Evolutionary conservation across 2,797 vertebrate genomes (phyloP), one percentile per base, ranked within the genome.

Genomic region (Semotilus atromaculatus): DNA sequence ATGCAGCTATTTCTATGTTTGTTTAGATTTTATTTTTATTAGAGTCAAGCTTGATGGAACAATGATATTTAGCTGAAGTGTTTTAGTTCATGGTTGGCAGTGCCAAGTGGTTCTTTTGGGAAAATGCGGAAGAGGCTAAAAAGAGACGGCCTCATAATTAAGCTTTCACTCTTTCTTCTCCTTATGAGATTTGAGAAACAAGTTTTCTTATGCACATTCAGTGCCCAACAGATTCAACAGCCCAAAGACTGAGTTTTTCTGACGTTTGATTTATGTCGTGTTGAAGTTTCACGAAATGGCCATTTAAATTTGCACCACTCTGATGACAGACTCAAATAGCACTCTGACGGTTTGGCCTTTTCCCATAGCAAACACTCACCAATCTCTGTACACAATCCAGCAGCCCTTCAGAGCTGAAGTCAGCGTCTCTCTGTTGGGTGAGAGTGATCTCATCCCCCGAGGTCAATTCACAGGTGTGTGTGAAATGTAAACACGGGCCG

Each of bases 381-480:
- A 67, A 43, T 88, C 64, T 81, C 60, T 5, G 60, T 13, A 80
- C 80, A 83, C 80, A 68, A 74, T 64, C 72, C 62, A 67, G 31
- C 58, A 53, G 83, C 34, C 76, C 38, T 84, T 84, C 67, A 62
- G 72, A 80, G 55, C 78, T 82, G 64, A 73, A 82, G 81, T 86
- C 87, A 86, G 38, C 71, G 60, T 85, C 82, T 90, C 73, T 73
- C 87, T 58, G 84, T 85, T 84, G 86, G 88, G 82, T 88, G 88
- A 88, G 45, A 55, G 29, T 70, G 72, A 86, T 68, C 77, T 87
- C 83, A 82, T 87, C 62, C 73, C 79, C 66, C 38, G 73, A 86
- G 79, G 43, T 73, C 38, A 79, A 86, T 43, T 81, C 82, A 21
- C 84, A 81, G 68, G 62, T 78, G 36, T 53, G 58, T 90, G 89